Percentiles rank a stretch among this genome's conserved stretches.
Evolutionary conservation across 2,113 vertebrate species (phyloP).

Genomic region (Semnopithecus entellus): DNA sequence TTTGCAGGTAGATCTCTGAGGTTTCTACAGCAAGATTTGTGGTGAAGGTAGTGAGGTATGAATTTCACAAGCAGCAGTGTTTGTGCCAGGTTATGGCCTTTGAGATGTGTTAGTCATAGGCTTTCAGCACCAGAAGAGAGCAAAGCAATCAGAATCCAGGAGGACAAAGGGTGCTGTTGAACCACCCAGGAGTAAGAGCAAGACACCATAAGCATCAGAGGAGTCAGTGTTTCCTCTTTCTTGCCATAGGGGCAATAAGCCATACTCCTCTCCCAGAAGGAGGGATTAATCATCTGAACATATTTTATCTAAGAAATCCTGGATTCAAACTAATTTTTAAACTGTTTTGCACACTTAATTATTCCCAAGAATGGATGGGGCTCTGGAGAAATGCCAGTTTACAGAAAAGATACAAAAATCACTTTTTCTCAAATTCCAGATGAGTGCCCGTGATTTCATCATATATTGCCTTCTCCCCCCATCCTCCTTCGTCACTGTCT

Average conservation of each 20-base stretch:
- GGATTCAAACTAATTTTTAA: constrained; percentile 3
- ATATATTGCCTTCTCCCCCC: neutral
- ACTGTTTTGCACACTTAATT: neutral
- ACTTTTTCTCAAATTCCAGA: neutral
- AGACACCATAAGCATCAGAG: neutral
- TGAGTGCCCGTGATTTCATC: neutral
- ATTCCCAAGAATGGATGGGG: neutral
- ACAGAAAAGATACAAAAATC: neutral
- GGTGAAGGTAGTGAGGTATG: neutral
- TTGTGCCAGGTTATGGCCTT: neutral
- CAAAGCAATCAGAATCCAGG: neutral
- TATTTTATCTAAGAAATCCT: neutral
- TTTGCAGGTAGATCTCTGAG: neutral
- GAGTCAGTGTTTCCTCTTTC: neutral
- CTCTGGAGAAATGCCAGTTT: neutral
- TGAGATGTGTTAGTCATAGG: neutral
- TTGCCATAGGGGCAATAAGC: neutral
- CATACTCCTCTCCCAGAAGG: neutral
- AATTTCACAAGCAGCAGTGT: neutral
- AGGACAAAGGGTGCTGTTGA: neutral
- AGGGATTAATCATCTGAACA: neutral
- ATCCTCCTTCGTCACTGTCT: neutral
- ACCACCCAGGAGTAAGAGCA: neutral
- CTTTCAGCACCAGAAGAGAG: neutral
- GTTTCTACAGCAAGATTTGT: neutral